Evolutionary conservation across 2,888 invertebrate species (phyloP), one percentile per base, ranked within the genome.

Genomic region (Lasioglossum villosulum): DNA sequence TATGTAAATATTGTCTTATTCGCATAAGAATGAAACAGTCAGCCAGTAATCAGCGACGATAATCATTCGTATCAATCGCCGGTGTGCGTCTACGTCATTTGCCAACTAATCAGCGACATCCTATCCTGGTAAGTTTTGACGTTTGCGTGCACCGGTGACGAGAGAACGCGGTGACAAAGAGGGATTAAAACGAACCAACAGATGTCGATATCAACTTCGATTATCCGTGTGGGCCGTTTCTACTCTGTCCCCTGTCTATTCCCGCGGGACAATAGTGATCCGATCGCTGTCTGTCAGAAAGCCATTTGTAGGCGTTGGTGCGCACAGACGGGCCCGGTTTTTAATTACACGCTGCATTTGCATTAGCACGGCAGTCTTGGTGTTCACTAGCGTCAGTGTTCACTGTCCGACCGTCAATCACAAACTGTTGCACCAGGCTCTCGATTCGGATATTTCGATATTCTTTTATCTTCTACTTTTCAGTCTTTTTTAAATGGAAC

Each of bases 281-380:
- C 76, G 45, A 86, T 86, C 82, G 86, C 37, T 70, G 78, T 68
- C 73, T 75, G 86, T 78, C 82, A 45, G 73, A 75, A 70, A 45
- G 86, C 78, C 86, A 82, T 81, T 82, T 56, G 59, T 77, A 68
- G 68, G 37, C 52, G 66, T 52, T 52, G 42, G 34, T 42, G 48
- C 42, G 48, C 27, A 42, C 73, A 39, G 48, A 56, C 37, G 39
- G 39, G 19, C 59, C 19, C 59, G 79, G 52, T 87, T 78, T 86
- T 87, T 87, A 84, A 87, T 87, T 84, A 87, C 75, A 34, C 42
- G 78, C 70, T 23, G 56, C 80, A 83, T 83, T 80, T 76, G n/a
- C 72, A 48, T 34, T 27, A 42, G n/a, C 56, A 19, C 56, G 59
- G 27, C 68, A 37, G 48, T 12, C 71, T 71, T 63, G 59, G 16